Conservation (phyloP, 2,888 invertebrate species). For the Leptopterna dolabrata region DNA sequence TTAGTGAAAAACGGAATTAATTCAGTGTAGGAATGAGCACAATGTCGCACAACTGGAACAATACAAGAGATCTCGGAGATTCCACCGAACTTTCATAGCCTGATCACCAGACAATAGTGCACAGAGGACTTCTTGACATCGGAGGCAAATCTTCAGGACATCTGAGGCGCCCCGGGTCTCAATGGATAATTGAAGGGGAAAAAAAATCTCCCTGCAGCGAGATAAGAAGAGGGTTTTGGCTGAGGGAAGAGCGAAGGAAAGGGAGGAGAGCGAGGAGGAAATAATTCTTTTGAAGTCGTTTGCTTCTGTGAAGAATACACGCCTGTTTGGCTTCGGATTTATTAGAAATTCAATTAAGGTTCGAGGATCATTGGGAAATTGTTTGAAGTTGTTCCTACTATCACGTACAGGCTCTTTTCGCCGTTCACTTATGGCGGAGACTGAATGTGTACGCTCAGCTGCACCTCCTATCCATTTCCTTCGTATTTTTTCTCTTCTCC, state of each 20-base stretch:
- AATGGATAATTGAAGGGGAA: conserved; percentile 24
- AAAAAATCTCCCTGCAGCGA: neutral
- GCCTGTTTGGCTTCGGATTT: conserved; percentile 49
- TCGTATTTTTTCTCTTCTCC: neutral
- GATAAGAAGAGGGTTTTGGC: conserved; percentile 12
- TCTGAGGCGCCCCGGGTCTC: neutral
- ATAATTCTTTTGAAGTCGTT: conserved; percentile 51
- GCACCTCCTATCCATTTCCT: conserved; percentile 1
- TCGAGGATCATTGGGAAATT: conserved; percentile 50
- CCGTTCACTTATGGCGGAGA: conserved; percentile 23
- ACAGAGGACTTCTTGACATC: too few species aligned
- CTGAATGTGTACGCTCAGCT: conserved; percentile 38
- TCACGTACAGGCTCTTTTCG: conserved; percentile 42
- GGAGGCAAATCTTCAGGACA: too few species aligned
- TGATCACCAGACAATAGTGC: neutral
- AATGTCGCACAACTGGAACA: too few species aligned
- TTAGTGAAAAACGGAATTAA: too few species aligned
- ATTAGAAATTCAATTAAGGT: conserved; percentile 54
- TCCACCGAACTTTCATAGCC: neutral
- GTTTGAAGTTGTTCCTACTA: conserved; percentile 43
- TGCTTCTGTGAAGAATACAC: conserved; percentile 40
- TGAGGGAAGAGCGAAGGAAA: conserved; percentile 9
- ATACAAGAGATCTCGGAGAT: too few species aligned
- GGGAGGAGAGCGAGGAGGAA: neutral
- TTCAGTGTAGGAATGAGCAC: too few species aligned